phyloP scores from a whole-genome alignment of 1,140 invertebrate genomes.

The Metopolophium dirhodum region DNA sequence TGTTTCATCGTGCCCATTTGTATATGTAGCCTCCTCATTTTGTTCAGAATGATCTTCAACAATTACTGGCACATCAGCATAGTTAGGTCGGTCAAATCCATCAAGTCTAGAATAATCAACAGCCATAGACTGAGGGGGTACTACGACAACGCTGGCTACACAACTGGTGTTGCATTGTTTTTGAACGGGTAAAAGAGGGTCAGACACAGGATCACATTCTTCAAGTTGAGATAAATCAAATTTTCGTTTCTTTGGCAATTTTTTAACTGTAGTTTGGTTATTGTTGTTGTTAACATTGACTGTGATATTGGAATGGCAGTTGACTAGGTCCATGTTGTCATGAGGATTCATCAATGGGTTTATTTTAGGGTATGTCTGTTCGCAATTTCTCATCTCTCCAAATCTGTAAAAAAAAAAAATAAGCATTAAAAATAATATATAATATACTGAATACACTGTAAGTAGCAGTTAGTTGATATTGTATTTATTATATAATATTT shows the following conservation, averaged over 20 bases:
- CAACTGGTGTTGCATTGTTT: conserved; percentile 59
- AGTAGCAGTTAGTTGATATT: background rate
- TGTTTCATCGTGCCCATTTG: conserved; percentile 40
- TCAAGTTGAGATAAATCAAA: conserved; percentile 84
- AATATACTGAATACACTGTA: background rate
- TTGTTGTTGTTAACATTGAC: conserved; percentile 52
- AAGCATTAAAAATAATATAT: background rate
- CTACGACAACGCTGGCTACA: conserved; percentile 63
- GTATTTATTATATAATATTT: no score
- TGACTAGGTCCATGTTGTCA: conserved; percentile 51
- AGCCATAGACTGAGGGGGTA: conserved; percentile 68
- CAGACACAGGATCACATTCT: conserved; percentile 64
- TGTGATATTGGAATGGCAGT: conserved; percentile 49
- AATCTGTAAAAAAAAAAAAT: conserved; percentile 8
- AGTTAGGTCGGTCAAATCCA: conserved; percentile 56
- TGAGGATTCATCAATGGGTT: conserved; percentile 50
- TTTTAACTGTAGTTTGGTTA: conserved; percentile 61
- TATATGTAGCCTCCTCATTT: background rate
- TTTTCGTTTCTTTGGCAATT: conserved; percentile 88
- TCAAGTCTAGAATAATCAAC: conserved; percentile 68
- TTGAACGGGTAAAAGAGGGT: conserved; percentile 60
- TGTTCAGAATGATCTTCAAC: conserved; percentile 36
- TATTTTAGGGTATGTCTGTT: conserved; percentile 44
- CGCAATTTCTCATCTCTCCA: conserved; percentile 51
- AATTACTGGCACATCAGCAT: conserved; percentile 48